Evolutionary conservation across 2,113 vertebrate species (phyloP), one percentile per base, ranked within the genome.

Genomic region (Dascyllus trimaculatus): DNA sequence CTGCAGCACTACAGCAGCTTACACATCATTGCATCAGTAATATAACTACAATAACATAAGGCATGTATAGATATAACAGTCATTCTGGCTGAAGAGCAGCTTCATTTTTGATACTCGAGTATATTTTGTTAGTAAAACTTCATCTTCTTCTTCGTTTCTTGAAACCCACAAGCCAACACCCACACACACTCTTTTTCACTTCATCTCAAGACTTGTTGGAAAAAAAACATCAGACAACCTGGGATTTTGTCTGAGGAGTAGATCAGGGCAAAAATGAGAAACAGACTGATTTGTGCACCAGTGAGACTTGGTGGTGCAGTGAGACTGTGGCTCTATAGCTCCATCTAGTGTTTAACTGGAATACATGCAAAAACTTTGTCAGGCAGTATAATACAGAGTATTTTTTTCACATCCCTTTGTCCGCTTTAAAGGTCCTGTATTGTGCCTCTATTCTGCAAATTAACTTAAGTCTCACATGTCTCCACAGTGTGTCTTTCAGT

Each of bases 331-430:
- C 18, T 77, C 38, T 84, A 19, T 74, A 58, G 75, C 84, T 1
- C 85, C 85, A 71, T 69, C 91, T 88, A 85, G 77, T 76, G 89
- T 67, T 56, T 4, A 1, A 13, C 11, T 46, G 65, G 17, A 19
- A 13, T n/a, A 58, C 25, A 59, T 54, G n/a, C 51, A 32, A 11
- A 8, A 4, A 60, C 7, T 15, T 8, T n/a, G 1, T 66, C 32
- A 43, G 24, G 56, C 15, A 5, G 0, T 38, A n/a, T n/a, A n/a
- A n/a, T n/a, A n/a, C 10, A 17, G 19, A 45, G 18, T 2, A 13
- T 29, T 5, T 18, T 18, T 19, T 21, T 51, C 18, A 18, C 8
- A 19, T 51, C 9, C 4, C 8, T n/a, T 35, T 10, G 10, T 51
- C 19, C 32, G 2, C 32, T 7, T 35, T 35, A 8, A 35, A 35